Evolutionary conservation across 2,797 vertebrate genomes (phyloP).

Genomic region (Arrhamphus sclerolepis): DNA sequence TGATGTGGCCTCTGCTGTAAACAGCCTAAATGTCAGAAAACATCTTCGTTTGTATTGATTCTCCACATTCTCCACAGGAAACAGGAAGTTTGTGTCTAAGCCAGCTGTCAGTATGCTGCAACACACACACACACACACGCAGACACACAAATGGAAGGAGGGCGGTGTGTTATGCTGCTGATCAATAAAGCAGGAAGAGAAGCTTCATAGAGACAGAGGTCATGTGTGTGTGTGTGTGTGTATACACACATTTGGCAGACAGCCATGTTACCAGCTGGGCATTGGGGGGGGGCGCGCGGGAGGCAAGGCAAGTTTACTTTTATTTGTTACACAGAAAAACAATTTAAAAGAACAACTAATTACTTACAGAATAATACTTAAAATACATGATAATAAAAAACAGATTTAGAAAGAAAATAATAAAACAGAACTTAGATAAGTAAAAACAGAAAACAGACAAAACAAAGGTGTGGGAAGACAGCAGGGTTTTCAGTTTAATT

Average conservation of each 20-base stretch:
- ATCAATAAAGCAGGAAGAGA: conserved; percentile 41
- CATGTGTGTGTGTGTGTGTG: conserved; percentile 15
- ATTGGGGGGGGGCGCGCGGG: no score
- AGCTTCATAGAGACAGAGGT: conserved; percentile 32
- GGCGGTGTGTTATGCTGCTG: conserved; percentile 17
- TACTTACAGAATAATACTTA: no score
- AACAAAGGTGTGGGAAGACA: no score
- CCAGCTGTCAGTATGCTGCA: conserved; percentile 23
- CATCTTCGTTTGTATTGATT: conserved; percentile 26
- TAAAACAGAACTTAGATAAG: no score
- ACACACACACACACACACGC: background rate
- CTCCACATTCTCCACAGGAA: conserved; percentile 13
- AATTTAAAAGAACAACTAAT: no score
- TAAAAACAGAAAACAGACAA: no score
- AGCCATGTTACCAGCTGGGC: no score
- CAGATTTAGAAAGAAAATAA: no score
- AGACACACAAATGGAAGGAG: conserved; percentile 4
- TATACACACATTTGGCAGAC: background rate
- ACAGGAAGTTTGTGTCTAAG: conserved; percentile 28
- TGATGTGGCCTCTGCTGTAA: conserved; percentile 5
- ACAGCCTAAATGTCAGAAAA: conserved; percentile 18
- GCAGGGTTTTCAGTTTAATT: no score
- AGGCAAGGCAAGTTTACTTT: no score
- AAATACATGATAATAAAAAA: no score
- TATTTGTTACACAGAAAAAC: no score